Evolutionary conservation across 2,888 invertebrate genomes (phyloP), one percentile per base, ranked within the genome.

Genomic region (Acanthosepion esculentum): DNA sequence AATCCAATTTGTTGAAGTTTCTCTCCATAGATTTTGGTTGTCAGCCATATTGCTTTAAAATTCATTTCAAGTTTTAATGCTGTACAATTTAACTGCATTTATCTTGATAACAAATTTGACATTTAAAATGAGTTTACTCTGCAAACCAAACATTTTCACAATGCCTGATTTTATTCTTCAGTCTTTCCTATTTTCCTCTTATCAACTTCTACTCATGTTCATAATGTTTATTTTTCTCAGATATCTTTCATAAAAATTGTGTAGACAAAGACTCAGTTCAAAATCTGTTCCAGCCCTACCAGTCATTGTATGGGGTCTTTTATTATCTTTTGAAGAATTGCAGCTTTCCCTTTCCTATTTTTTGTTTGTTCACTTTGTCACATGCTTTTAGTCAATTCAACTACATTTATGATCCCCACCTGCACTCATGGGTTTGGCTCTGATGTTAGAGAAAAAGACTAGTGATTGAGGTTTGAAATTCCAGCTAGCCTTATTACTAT

Each of bases 291-390:
- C 23, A 6, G 1, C 78, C 78, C 15, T 12, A 12, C 78, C n/a
- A n/a, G 78, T 12, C n/a, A n/a, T 78, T 78, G 78, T 78, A 33
- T 78, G 33, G 78, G 78, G n/a, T 78, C 18, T n/a, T n/a, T 78
- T 78, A 78, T 78, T 78, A 78, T 78, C 78, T 78, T 78, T 78
- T 78, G 78, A n/a, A 78, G 78, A 78, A 78, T n/a, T 78, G 78
- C 78, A 78, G 78, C 78, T 33, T n/a, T n/a, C 78, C 78, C n/a
- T 29, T 15, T 4, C 18, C 78, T 78, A 15, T 18, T 78, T 78
- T 78, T 10, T 78, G 78, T 78, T 78, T 78, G 78, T 78, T 78
- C 78, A 78, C 33, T 78, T 78, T 78, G 12, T 78, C 78, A 78
- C n/a, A 78, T 78, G 78, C n/a, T 78, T 78, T 78, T 78, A 78